Evolutionary conservation across 2,113 vertebrate genomes (phyloP).

Genomic region (Murina feae): DNA sequence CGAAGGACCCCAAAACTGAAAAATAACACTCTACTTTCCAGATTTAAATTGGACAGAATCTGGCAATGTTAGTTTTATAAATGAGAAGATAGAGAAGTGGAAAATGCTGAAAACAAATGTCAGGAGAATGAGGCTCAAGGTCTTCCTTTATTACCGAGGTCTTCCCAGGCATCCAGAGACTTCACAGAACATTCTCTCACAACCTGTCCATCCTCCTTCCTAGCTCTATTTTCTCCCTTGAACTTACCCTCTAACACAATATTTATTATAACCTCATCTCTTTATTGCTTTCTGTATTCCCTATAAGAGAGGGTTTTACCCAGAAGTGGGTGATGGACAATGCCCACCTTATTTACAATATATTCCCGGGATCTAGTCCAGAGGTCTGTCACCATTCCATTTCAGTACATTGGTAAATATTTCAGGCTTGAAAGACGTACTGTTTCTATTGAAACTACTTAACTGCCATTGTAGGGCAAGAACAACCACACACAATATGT

Average conservation of each 20-base stretch:
- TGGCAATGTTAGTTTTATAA: neutral
- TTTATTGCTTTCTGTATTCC: neutral
- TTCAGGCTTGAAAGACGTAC: neutral
- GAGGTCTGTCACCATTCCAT: neutral
- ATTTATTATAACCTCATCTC: neutral
- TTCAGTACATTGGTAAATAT: neutral
- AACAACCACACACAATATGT: neutral
- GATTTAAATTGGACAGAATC: neutral
- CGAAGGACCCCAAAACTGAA: neutral
- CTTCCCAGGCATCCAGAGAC: rapidly evolving
- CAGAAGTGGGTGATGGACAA: neutral
- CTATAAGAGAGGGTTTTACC: neutral
- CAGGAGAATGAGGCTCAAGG: neutral
- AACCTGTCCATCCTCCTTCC: neutral
- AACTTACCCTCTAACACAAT: neutral
- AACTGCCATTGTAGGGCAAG: neutral
- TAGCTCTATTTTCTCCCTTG: neutral
- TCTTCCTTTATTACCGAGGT: neutral
- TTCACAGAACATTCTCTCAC: neutral
- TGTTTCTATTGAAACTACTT: neutral
- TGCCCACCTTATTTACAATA: neutral
- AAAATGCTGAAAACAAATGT: neutral
- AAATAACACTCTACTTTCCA: neutral
- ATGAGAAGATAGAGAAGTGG: neutral
- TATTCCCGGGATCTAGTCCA: neutral